Percentiles rank a stretch among this genome's conserved stretches.
These are phyloP conservation scores for Carettochelys insculpta DNA, from an alignment of 2,113 vertebrate genomes.

Conservation along the genomic window DNA sequence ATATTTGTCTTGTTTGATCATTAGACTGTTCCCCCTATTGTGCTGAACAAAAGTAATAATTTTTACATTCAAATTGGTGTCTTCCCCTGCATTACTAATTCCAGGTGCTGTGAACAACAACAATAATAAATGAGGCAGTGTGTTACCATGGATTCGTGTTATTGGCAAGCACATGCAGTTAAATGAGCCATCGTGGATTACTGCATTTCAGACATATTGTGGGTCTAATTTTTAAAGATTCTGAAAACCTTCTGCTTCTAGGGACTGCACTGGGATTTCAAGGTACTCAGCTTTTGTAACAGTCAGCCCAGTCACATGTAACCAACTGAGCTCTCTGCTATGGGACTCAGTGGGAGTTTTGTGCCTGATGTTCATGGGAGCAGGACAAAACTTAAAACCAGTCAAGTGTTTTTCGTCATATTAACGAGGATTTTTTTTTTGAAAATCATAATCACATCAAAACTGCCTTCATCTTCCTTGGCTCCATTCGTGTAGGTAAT, in stretches of 20 bases:
- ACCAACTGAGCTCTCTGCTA: neutral
- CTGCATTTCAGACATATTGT: neutral
- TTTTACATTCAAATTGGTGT: conserved; percentile 10
- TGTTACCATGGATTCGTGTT: neutral
- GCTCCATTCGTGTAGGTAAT: neutral
- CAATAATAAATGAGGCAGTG: neutral
- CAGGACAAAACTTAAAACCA: neutral
- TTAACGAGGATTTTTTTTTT: neutral
- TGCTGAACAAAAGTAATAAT: neutral
- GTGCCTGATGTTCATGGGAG: neutral
- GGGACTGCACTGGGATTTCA: fast-evolving
- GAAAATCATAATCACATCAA: neutral
- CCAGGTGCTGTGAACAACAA: conserved; percentile 14
- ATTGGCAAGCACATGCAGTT: neutral
- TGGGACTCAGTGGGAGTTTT: neutral
- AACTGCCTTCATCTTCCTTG: neutral
- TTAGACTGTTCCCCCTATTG: conserved; percentile 1
- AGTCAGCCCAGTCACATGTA: neutral
- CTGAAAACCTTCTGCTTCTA: neutral
- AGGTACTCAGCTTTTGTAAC: neutral
- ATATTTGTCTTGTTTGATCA: conserved; percentile 34
- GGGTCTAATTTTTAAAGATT: neutral
- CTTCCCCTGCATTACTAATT: neutral
- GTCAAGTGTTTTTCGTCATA: neutral
- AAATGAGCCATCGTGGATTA: neutral